phyloP scores from a whole-genome alignment of 2,113 vertebrate genomes.

The Oncorhynchus keta region DNA sequence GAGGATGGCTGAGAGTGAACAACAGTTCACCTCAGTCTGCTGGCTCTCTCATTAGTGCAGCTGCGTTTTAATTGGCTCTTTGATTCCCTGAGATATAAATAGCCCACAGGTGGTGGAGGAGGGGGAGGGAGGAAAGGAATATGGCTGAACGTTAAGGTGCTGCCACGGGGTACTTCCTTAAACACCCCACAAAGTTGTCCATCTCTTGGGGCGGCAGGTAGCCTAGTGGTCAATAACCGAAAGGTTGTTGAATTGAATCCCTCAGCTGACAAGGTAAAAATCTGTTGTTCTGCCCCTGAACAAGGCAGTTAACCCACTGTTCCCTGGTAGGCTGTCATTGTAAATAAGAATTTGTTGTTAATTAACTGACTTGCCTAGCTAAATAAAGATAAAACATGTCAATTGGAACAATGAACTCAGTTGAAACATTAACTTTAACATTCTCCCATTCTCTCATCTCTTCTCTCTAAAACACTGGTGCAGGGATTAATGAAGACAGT shows the following conservation, averaged over 20 bases:
- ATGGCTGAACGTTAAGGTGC: slow-evolving; percentile 40
- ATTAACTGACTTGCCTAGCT: too few relatives aligned
- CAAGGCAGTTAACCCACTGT: too few relatives aligned
- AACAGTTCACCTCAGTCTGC: slow-evolving; percentile 18
- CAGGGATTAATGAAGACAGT: neutral
- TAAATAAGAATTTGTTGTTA: too few relatives aligned
- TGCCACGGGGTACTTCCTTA: slow-evolving; percentile 16
- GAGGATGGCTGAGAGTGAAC: neutral
- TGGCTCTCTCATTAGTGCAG: slow-evolving; percentile 41
- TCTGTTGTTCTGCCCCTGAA: too few relatives aligned
- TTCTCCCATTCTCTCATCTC: neutral
- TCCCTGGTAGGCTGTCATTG: too few relatives aligned
- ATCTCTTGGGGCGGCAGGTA: neutral
- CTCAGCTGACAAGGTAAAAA: too few relatives aligned
- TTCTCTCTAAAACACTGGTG: neutral
- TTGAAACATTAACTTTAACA: neutral
- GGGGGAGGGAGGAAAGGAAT: slow-evolving; percentile 22
- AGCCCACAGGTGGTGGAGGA: slow-evolving; percentile 46
- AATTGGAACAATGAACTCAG: neutral
- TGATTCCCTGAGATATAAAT: slow-evolving; percentile 59
- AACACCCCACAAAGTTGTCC: neutral
- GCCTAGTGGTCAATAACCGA: too few relatives aligned
- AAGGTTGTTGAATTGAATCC: too few relatives aligned
- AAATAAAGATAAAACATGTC: too few relatives aligned
- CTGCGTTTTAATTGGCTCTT: slow-evolving; percentile 50